Percentiles rank a stretch among this genome's conserved stretches.
These are phyloP conservation scores for Cheracebus regulus DNA, from an alignment of 2,797 vertebrate genomes.

Conservation along the genomic window DNA sequence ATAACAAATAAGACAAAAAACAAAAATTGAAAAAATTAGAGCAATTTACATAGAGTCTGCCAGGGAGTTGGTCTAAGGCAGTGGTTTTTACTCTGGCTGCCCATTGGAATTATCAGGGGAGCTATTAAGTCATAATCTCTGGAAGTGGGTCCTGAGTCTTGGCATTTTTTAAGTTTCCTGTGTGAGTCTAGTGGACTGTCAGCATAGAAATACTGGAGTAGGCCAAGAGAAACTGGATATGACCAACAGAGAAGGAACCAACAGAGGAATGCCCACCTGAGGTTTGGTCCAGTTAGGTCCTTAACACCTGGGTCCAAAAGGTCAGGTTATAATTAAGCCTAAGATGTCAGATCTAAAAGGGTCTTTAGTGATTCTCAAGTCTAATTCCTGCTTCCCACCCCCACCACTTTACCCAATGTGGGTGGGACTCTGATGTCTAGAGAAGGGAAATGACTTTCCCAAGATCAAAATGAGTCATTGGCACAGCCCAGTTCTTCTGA, in stretches of 20 bases:
- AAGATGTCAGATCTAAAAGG: not conserved
- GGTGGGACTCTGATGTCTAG: not conserved
- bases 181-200: not conserved
- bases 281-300: not conserved
- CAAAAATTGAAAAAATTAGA: not conserved
- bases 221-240: conserved; percentile 27
- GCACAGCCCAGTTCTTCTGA: conserved; percentile 37
- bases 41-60: not conserved
- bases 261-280: not conserved
- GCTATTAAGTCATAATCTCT: conserved; percentile 9
- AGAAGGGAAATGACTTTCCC: conserved; percentile 18
- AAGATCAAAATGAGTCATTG: conserved; percentile 1
- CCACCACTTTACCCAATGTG: not conserved
- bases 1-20: not conserved
- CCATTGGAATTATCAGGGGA: not conserved
- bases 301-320: not conserved
- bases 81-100: not conserved
- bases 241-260: not conserved
- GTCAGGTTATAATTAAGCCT: not conserved
- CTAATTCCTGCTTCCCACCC: not conserved
- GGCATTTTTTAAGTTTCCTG: conserved; percentile 37
- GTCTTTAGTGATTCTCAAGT: not conserved
- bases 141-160: not conserved
- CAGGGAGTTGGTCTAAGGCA: conserved; percentile 10
- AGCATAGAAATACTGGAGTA: conserved; percentile 28